Evolutionary conservation across 1,140 invertebrate genomes (phyloP).

Genomic region (Cryptotermes secundus): DNA sequence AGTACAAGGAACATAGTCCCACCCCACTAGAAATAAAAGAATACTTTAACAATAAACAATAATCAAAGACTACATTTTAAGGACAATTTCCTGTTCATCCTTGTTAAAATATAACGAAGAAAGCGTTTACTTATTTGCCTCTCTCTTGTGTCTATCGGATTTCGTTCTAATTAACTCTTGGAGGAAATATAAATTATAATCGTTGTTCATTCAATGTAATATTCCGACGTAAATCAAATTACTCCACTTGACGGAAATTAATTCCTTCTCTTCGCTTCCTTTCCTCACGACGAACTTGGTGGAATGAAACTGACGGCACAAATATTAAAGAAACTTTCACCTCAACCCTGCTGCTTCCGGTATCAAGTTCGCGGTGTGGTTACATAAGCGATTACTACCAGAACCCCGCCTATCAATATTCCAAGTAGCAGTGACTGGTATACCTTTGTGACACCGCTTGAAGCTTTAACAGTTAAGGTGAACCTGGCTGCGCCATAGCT

Average conservation of each 20-base stretch:
- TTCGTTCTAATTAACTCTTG: not conserved
- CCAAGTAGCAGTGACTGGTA: no score
- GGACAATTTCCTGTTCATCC: not conserved
- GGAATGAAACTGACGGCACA: not conserved
- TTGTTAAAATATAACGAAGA: not conserved
- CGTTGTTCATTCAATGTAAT: not conserved
- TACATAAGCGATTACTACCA: no score
- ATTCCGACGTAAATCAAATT: not conserved
- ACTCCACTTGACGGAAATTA: not conserved
- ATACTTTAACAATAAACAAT: no score
- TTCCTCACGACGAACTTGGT: not conserved
- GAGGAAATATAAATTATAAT: not conserved
- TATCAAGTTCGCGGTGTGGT: not conserved
- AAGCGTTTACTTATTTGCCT: not conserved
- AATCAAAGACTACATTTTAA: not conserved
- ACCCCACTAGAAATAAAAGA: no score
- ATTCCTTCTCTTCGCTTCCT: not conserved
- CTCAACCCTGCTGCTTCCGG: not conserved
- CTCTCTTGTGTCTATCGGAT: not conserved
- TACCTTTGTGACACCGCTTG: no score
- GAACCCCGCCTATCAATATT: no score
- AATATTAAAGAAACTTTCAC: not conserved
- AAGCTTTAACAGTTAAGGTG: no score
- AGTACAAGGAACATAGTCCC: no score
- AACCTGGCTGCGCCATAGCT: no score